These are phyloP conservation scores for Schizaphis graminum DNA, from an alignment of 2,888 invertebrate genomes.

Conservation along the genomic window DNA sequence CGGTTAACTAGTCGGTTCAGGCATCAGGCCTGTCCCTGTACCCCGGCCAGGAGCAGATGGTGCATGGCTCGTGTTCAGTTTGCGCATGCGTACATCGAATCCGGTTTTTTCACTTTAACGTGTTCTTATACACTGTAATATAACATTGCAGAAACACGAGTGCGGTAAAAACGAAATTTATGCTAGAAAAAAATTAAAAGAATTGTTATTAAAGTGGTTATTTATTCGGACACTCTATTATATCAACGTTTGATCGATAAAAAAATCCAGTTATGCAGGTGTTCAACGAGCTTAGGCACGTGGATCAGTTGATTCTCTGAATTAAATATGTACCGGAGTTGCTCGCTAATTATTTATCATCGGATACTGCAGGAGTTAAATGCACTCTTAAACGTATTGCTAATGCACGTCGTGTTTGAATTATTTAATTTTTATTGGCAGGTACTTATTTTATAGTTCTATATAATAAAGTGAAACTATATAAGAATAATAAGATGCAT, in stretches of 20 bases:
- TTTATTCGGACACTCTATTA: slow-evolving; percentile 36
- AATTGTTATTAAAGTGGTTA: slow-evolving; percentile 52
- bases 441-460: background rate
- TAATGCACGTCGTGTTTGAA: slow-evolving; percentile 42
- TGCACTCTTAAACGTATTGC: background rate
- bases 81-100: slow-evolving; percentile 52
- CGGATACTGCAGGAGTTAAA: background rate
- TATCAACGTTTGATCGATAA: slow-evolving; percentile 25
- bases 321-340: slow-evolving; percentile 18
- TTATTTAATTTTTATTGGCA: slow-evolving; percentile 7
- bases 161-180: slow-evolving; percentile 19
- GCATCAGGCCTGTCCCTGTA: slow-evolving; percentile 28
- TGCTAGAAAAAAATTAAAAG: slow-evolving; percentile 28
- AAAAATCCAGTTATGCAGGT: slow-evolving; percentile 59
- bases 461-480: background rate
- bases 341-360: slow-evolving; percentile 45
- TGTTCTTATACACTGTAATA: background rate
- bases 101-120: slow-evolving; percentile 37
- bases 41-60: slow-evolving; percentile 46
- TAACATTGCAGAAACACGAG: slow-evolving; percentile 41
- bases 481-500: background rate
- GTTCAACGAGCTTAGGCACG: slow-evolving; percentile 55
- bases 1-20: background rate
- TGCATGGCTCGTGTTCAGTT: slow-evolving; percentile 10
- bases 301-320: slow-evolving; percentile 58